phyloP scores from a whole-genome alignment of 2,113 vertebrate genomes.

The Pseudopipra pipra region DNA sequence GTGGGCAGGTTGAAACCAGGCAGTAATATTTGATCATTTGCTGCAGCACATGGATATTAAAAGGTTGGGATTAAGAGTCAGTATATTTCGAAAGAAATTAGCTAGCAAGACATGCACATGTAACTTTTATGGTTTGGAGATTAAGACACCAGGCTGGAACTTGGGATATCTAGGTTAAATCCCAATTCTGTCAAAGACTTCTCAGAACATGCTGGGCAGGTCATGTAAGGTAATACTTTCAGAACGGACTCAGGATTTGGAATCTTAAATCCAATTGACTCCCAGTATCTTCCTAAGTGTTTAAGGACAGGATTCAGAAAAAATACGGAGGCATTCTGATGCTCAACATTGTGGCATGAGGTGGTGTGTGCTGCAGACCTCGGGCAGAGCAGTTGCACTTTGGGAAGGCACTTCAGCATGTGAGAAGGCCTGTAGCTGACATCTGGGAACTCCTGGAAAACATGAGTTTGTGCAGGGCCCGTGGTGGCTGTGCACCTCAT shows the following conservation, averaged over 20 bases:
- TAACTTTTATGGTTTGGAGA: conserved; percentile 1
- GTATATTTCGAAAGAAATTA: conserved; percentile 22
- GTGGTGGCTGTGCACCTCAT: background rate
- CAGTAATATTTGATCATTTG: background rate
- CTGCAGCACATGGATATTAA: background rate
- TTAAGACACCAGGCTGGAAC: background rate
- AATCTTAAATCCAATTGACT: conserved; percentile 25
- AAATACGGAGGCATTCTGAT: background rate
- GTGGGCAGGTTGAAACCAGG: background rate
- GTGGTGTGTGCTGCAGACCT: background rate
- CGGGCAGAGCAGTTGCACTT: background rate
- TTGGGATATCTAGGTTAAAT: conserved; percentile 26
- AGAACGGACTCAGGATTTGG: conserved; percentile 19
- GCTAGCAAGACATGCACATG: background rate
- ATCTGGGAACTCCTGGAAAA: background rate
- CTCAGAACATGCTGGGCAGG: background rate
- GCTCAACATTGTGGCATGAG: background rate
- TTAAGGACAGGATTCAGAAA: background rate
- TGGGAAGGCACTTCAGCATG: background rate
- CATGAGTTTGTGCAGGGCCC: background rate
- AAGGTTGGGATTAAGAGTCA: conserved; percentile 10
- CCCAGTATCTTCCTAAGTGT: conserved; percentile 11
- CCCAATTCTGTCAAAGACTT: conserved; percentile 10
- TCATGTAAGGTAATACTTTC: background rate
- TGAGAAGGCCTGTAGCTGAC: background rate